These are phyloP conservation scores for Apotomis capreana DNA, from an alignment of 2,888 invertebrate species.

Conservation along the genomic window DNA sequence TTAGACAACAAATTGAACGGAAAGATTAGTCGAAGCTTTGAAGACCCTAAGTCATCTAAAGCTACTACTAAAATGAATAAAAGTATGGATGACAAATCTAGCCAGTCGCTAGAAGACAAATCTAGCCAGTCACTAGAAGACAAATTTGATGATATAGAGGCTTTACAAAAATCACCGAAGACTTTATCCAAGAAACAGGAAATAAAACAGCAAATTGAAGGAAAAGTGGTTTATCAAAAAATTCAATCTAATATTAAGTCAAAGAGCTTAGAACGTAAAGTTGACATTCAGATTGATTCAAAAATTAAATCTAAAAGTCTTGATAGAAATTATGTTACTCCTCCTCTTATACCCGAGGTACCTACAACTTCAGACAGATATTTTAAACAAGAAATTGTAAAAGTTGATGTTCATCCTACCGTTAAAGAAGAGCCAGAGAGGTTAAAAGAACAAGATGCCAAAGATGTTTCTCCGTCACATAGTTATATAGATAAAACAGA, in stretches of 20 bases:
- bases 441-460: slow-evolving; percentile 54
- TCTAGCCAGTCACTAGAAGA: slow-evolving; percentile 85
- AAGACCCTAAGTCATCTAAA: slow-evolving; percentile 83
- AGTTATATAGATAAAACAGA: slow-evolving; percentile 76
- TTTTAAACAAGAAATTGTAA: slow-evolving; percentile 77
- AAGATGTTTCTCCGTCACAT: slow-evolving; percentile 67
- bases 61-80: slow-evolving; percentile 83
- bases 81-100: slow-evolving; percentile 85
- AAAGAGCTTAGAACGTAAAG: slow-evolving; percentile 86
- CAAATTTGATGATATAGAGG: slow-evolving; percentile 82
- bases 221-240: slow-evolving; percentile 85
- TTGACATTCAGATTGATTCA: slow-evolving; percentile 83
- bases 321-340: slow-evolving; percentile 85
- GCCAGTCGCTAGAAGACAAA: slow-evolving; percentile 85
- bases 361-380: slow-evolving; percentile 72
- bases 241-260: slow-evolving; percentile 82
- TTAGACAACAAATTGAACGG: slow-evolving; percentile 84
- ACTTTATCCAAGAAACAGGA: slow-evolving; percentile 84
- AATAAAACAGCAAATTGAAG: slow-evolving; percentile 85
- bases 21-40: slow-evolving; percentile 85
- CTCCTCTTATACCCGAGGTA: slow-evolving; percentile 57
- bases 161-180: slow-evolving; percentile 83
- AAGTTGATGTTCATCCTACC: slow-evolving; percentile 77
- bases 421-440: slow-evolving; percentile 52
- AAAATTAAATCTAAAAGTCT: slow-evolving; percentile 86